These are phyloP conservation scores for Channa maculata DNA, from an alignment of 2,113 vertebrate species.

Conservation along the genomic window DNA sequence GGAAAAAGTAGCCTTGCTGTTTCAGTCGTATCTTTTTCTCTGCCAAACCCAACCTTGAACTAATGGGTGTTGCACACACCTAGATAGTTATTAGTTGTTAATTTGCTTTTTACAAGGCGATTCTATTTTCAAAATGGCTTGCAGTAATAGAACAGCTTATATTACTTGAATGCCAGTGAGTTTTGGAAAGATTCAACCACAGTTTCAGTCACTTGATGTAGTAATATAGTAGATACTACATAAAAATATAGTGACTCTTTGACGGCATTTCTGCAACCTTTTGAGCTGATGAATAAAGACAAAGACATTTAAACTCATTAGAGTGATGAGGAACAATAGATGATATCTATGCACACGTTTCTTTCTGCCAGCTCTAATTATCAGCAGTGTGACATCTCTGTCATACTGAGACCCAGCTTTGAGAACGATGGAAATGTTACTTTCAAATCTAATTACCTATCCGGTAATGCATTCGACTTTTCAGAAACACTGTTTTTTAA, in stretches of 20 bases:
- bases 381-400: constrained; percentile 73
- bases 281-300: constrained; percentile 77
- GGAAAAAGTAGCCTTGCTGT: too few relatives aligned
- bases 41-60: neutral
- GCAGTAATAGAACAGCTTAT: neutral
- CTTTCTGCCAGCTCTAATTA: constrained; percentile 78
- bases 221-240: constrained; percentile 13
- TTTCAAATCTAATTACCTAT: constrained; percentile 66
- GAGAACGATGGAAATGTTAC: constrained; percentile 73
- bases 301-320: constrained; percentile 80
- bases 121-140: neutral
- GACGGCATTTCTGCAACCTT: constrained; percentile 57
- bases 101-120: neutral
- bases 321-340: constrained; percentile 80
- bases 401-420: constrained; percentile 56
- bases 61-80: neutral
- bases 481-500: constrained; percentile 28
- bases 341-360: constrained; percentile 69
- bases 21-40: too few relatives aligned
- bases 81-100: neutral
- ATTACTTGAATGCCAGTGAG: neutral
- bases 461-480: constrained; percentile 55
- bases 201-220: constrained; percentile 29
- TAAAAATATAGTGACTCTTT: constrained; percentile 51
- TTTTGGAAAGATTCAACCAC: constrained; percentile 18